Conservation (phyloP, 2,113 vertebrate species). For the Promerops cafer region DNA sequence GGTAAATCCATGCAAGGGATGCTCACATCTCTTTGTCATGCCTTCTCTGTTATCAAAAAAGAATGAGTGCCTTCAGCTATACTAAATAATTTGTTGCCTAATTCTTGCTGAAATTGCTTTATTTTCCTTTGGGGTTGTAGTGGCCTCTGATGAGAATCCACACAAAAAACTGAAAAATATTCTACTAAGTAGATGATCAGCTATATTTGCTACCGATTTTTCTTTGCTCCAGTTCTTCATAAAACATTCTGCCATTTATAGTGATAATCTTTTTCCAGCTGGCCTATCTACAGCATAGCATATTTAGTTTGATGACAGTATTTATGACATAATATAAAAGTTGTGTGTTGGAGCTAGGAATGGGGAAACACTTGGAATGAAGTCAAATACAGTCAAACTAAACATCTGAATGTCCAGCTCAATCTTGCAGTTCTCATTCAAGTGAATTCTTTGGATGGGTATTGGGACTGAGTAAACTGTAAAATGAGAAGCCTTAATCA, state of each 20-base stretch:
- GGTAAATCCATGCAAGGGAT: neutral
- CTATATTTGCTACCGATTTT: neutral
- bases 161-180: neutral
- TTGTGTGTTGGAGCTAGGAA: neutral
- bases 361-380: conserved; percentile 14
- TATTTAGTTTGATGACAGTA: conserved; percentile 1
- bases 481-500: neutral
- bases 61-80: neutral
- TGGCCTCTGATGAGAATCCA: neutral
- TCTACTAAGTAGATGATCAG: neutral
- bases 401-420: conserved; percentile 9
- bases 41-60: neutral
- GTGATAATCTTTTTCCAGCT: conserved; percentile 12
- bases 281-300: neutral
- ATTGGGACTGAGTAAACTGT: neutral
- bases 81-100: neutral
- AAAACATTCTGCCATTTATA: neutral
- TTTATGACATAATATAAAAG: conserved; percentile 35
- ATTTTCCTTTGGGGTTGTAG: neutral
- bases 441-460: neutral
- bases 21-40: neutral
- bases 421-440: neutral
- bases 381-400: neutral
- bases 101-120: neutral
- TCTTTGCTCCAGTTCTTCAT: neutral